Evolutionary conservation across 2,888 invertebrate genomes (phyloP), one percentile per base, ranked within the genome.

Genomic region (Eubasilissa splendida): DNA sequence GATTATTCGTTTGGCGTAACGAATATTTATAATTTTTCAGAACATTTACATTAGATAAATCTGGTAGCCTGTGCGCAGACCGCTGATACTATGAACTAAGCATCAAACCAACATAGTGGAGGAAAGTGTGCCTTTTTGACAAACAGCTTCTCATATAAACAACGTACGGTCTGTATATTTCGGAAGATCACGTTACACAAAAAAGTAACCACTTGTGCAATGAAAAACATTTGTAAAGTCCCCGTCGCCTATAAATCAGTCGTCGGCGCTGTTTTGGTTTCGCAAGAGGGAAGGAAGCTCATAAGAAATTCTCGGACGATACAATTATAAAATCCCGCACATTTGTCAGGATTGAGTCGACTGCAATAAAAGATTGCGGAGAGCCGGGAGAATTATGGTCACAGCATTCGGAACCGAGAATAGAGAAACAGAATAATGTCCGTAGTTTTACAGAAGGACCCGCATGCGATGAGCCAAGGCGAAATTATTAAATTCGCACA

Each of bases 261-360:
- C 7, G 12, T 50, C 66, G 4, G 60, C 14, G n/a, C 22, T 22
- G 60, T 22, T 58, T 58, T 42, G 42, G 42, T 42, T 42, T 42
- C 42, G 63, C 9, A 31, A 31, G 66, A 50, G 1, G 33, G 52
- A 42, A 50, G 50, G 11, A 7, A 50, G 52, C 70, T 70, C 70
- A 70, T 70, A 70, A 70, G 70, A 54, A 70, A 70, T 70, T 70
- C 70, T 70, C 70, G 70, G 70, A 70, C 70, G 70, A 70, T 70
- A 70, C 70, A 33, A 70, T 70, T 70, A 70, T 70, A 70, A 70
- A 70, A 70, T 70, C 70, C 70, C 70, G 70, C 70, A 66, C 76
- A 76, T 76, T 76, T 76, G 76, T 76, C 76, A 76, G 76, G 76
- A 76, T 76, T 76, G 63, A 76, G 76, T 65, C 76, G 58, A 76